These are phyloP conservation scores for Burhinus oedicnemus DNA, from an alignment of 2,113 vertebrate species.

Conservation along the genomic window DNA sequence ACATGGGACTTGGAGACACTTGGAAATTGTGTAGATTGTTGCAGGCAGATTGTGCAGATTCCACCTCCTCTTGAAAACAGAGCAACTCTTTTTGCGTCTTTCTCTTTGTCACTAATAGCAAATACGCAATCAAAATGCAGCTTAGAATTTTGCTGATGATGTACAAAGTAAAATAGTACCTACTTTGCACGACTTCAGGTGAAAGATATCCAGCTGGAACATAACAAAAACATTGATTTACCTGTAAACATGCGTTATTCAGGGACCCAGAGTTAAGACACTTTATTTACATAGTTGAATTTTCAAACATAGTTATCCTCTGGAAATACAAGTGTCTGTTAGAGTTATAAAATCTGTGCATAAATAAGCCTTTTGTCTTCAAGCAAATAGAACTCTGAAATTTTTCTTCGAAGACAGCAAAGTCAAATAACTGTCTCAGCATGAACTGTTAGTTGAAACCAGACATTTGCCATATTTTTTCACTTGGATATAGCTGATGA, in stretches of 20 bases:
- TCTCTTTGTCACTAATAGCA: neutral
- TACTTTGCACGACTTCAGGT: neutral
- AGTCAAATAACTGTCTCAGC: neutral
- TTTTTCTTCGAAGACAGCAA: neutral
- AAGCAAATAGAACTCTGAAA: neutral
- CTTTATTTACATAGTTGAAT: neutral
- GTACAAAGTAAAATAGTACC: neutral
- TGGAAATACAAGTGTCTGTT: neutral
- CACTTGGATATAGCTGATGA: neutral
- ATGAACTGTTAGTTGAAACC: neutral
- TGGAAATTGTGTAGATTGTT: neutral
- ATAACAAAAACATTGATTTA: neutral
- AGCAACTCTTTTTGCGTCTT: neutral
- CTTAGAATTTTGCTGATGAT: neutral
- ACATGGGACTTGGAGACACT: neutral
- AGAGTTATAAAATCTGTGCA: neutral
- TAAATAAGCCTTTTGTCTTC: constrained; percentile 10
- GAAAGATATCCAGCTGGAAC: neutral
- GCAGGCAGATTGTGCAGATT: neutral
- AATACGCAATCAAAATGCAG: neutral
- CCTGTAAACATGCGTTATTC: neutral
- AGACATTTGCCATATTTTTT: neutral
- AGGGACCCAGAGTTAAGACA: neutral
- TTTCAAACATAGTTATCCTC: neutral
- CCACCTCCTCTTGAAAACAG: neutral